Evolutionary conservation across 2,113 vertebrate species (phyloP).

Genomic region (Zeus faber): DNA sequence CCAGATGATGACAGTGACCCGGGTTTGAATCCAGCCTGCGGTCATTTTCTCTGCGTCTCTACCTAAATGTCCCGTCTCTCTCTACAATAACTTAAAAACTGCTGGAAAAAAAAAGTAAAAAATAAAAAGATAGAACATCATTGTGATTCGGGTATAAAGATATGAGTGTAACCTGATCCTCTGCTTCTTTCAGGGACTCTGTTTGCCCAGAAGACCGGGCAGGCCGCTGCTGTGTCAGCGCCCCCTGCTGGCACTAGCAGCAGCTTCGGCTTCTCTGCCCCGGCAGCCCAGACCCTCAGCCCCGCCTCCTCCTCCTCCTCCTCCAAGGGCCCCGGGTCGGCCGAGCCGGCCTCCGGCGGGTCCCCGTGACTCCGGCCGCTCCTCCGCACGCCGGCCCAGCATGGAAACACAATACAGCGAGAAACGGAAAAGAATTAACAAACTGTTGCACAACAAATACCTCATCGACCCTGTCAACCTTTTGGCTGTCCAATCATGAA

Average conservation of each 20-base stretch:
- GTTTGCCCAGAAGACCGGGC: constrained; percentile 74
- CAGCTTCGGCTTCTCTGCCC: constrained; percentile 61
- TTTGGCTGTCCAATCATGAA: constrained; percentile 66
- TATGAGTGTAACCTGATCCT: not conserved
- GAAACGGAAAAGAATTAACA: constrained; percentile 55
- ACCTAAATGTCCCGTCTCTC: no score
- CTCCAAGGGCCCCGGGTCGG: constrained; percentile 71
- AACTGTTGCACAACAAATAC: constrained; percentile 81
- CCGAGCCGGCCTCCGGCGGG: constrained; percentile 67
- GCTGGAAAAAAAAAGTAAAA: no score
- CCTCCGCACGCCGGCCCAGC: constrained; percentile 41
- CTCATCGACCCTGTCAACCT: constrained; percentile 72
- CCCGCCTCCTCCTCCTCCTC: constrained; percentile 69
- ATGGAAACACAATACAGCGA: constrained; percentile 62
- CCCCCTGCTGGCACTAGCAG: constrained; percentile 60
- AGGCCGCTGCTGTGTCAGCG: constrained; percentile 43
- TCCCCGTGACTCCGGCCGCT: constrained; percentile 68
- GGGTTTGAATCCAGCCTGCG: no score
- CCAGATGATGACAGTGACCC: no score
- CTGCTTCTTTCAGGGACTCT: constrained; percentile 66
- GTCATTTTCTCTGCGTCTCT: no score
- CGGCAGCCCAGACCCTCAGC: constrained; percentile 68
- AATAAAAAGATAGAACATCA: no score
- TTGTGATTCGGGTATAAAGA: no score
- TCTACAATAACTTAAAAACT: no score